Conservation (phyloP, 2,113 vertebrate genomes). For the Nansenia antarctica region DNA sequence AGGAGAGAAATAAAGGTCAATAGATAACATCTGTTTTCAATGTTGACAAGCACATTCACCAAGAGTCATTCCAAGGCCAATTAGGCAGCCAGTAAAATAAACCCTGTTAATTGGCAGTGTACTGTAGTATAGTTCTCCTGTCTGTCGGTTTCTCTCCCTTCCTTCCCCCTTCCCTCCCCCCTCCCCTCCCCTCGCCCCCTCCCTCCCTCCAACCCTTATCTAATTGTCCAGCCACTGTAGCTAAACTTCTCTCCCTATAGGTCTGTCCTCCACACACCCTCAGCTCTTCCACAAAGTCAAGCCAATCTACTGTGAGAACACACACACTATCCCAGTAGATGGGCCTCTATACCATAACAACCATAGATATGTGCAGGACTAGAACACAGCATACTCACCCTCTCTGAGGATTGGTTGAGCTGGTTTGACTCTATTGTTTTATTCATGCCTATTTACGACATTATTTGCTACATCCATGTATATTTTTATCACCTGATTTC, state of each 20-base stretch:
- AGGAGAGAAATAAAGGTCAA: slow-evolving; percentile 7
- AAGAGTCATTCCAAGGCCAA: slow-evolving; percentile 42
- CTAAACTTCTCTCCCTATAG: background rate
- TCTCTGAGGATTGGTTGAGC: slow-evolving; percentile 29
- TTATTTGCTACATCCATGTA: slow-evolving; percentile 16
- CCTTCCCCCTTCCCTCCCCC: background rate
- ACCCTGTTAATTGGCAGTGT: slow-evolving; percentile 44
- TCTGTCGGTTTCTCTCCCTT: too few species aligned
- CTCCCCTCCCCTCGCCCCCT: background rate
- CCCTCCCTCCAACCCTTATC: background rate
- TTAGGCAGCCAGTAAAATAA: slow-evolving; percentile 46
- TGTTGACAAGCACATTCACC: slow-evolving; percentile 22
- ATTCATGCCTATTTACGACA: slow-evolving; percentile 29
- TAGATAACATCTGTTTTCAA: background rate
- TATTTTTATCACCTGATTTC: slow-evolving; percentile 28
- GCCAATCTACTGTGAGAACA: background rate
- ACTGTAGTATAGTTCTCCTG: too few species aligned
- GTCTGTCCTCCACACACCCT: background rate
- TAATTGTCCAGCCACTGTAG: background rate
- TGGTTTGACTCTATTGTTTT: slow-evolving; percentile 32
- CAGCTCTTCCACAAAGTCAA: background rate
- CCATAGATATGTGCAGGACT: background rate
- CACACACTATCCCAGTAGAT: background rate
- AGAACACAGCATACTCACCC: background rate
- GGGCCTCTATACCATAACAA: background rate